These are phyloP conservation scores for Ericerus pela DNA, from an alignment of 1,140 invertebrate species.

Conservation along the genomic window DNA sequence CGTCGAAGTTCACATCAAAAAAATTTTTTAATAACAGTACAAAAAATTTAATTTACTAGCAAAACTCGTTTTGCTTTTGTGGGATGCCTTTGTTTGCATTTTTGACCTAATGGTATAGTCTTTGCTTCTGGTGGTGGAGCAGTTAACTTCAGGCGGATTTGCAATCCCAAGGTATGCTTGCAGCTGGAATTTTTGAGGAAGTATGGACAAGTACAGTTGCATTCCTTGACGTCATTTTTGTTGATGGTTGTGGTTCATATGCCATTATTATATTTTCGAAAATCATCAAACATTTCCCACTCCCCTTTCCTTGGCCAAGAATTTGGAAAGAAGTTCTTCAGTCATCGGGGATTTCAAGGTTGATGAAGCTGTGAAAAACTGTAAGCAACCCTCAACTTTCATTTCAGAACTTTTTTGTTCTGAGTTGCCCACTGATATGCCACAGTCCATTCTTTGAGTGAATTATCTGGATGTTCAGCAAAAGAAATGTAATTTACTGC, in stretches of 20 bases:
- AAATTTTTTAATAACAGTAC: no score
- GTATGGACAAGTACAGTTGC: background rate
- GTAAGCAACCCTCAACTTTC: background rate
- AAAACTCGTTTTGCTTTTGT: constrained; percentile 14
- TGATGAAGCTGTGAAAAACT: background rate
- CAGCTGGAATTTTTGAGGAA: constrained; percentile 2
- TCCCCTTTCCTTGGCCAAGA: background rate
- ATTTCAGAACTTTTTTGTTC: background rate
- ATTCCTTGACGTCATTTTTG: background rate
- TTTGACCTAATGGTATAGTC: constrained; percentile 15
- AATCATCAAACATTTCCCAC: background rate
- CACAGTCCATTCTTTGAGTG: background rate
- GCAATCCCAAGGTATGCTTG: constrained; percentile 8
- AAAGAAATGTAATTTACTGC: background rate
- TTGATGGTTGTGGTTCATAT: background rate
- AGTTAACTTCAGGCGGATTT: constrained; percentile 6
- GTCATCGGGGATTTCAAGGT: no score
- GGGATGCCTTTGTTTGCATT: constrained; percentile 14
- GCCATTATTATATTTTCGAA: background rate
- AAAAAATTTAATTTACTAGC: constrained; percentile 7
- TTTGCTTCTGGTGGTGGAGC: constrained; percentile 7
- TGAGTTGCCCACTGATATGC: background rate
- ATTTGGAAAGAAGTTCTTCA: background rate
- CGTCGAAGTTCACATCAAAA: no score
- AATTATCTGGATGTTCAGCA: background rate